These are phyloP conservation scores for Gymnocypris eckloni DNA, from an alignment of 2,797 vertebrate genomes.

Conservation along the genomic window DNA sequence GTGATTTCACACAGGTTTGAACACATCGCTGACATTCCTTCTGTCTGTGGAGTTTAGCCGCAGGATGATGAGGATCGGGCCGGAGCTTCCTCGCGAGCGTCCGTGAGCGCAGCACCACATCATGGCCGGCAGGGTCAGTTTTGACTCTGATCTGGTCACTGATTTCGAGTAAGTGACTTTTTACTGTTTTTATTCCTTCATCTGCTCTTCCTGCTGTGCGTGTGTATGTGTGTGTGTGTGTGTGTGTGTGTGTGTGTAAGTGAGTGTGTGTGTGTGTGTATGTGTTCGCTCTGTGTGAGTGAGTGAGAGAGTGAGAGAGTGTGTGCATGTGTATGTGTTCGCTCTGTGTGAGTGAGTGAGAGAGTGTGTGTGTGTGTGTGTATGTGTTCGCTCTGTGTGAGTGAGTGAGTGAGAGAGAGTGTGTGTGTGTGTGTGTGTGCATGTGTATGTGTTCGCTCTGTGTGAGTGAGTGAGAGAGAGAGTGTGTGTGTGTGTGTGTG, in stretches of 20 bases:
- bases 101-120: constrained; percentile 35
- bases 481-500: no score
- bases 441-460: no score
- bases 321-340: no score
- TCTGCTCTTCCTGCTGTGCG: not conserved
- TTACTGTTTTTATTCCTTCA: not conserved
- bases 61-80: constrained; percentile 61
- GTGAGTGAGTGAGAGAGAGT: no score
- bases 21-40: constrained; percentile 19
- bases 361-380: no score
- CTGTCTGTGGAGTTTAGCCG: not conserved
- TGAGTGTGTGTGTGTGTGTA: no score
- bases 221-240: not conserved
- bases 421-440: no score
- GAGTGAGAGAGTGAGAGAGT: no score
- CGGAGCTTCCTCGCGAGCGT: not conserved
- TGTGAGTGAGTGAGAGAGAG: no score
- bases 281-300: no score
- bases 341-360: no score
- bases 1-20: constrained; percentile 29
- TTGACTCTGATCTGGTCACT: constrained; percentile 66
- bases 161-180: constrained; percentile 75
- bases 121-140: constrained; percentile 75
- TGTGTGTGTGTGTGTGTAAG: not conserved
- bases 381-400: no score